These are phyloP conservation scores for Aradophagus sp. DNA, from an alignment of 1,140 invertebrate species.

Conservation along the genomic window DNA sequence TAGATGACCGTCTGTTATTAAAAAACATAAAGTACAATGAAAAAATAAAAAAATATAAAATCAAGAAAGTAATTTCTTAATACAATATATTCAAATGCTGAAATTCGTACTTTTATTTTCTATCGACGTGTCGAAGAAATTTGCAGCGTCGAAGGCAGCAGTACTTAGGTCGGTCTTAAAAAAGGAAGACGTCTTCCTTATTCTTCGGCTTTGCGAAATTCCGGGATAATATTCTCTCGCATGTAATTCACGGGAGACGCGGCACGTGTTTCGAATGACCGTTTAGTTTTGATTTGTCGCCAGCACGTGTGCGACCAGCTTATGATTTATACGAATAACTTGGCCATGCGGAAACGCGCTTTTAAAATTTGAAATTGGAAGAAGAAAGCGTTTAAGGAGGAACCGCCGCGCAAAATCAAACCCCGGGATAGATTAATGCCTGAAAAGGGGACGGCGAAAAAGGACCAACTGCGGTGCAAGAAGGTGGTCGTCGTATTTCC, in stretches of 20 bases:
- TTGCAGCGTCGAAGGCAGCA: constrained; percentile 3
- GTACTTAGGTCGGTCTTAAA: constrained; percentile 5
- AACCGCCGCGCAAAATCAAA: constrained; percentile 9
- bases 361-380: constrained; percentile 41
- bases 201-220: constrained; percentile 39
- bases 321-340: constrained; percentile 54
- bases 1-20: too few relatives aligned
- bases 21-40: too few relatives aligned
- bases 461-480: too few relatives aligned
- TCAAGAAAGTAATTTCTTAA: too few relatives aligned
- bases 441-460: too few relatives aligned
- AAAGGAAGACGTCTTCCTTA: constrained; percentile 41
- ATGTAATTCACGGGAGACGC: constrained; percentile 50
- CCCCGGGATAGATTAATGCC: constrained; percentile 1
- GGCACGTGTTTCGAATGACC: constrained; percentile 58
- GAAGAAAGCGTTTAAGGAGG: constrained; percentile 26
- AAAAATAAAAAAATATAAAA: too few relatives aligned
- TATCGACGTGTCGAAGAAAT: too few relatives aligned
- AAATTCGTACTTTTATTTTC: too few relatives aligned
- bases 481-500: too few relatives aligned
- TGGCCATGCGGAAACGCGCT: constrained; percentile 34
- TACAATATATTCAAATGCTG: too few relatives aligned
- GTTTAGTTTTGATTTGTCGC: constrained; percentile 56
- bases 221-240: constrained; percentile 44
- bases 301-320: constrained; percentile 47